Conservation (phyloP, 2,113 vertebrate genomes). For the Epinephelus moara region DNA sequence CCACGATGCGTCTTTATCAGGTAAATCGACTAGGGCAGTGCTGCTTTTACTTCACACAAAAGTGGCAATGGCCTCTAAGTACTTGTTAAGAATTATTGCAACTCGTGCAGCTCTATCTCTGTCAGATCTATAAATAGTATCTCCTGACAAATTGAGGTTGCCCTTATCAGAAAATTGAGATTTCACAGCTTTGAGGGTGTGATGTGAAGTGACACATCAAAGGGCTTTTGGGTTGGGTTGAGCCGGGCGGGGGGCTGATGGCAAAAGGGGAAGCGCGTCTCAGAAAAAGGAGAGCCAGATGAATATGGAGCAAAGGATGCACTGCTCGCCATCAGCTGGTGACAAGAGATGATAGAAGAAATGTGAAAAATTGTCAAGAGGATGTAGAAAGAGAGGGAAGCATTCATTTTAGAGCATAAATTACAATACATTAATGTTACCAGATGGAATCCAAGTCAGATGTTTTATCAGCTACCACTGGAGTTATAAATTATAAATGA, state of each 20-base stretch:
- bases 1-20: constrained; percentile 64
- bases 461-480: constrained; percentile 27
- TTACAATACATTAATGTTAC: constrained; percentile 45
- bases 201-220: constrained; percentile 78
- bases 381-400: constrained; percentile 23
- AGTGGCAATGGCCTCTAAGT: constrained; percentile 60
- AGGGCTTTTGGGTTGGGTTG: constrained; percentile 61
- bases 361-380: constrained; percentile 50
- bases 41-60: constrained; percentile 69
- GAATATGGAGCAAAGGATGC: constrained; percentile 52
- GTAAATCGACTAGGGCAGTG: constrained; percentile 49
- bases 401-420: constrained; percentile 46
- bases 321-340: constrained; percentile 16
- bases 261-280: constrained; percentile 58
- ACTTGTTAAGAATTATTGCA: constrained; percentile 77
- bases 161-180: constrained; percentile 87
- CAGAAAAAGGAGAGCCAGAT: constrained; percentile 39
- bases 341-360: constrained; percentile 52
- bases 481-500: constrained; percentile 23
- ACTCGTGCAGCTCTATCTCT: constrained; percentile 68
- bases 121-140: constrained; percentile 83
- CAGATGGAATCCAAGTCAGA: constrained; percentile 33
- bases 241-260: constrained; percentile 53
- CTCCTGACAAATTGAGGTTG: constrained; percentile 82
- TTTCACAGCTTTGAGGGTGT: constrained; percentile 77